Conservation (phyloP, 2,888 invertebrate species). For the Ennomos erosarius region DNA sequence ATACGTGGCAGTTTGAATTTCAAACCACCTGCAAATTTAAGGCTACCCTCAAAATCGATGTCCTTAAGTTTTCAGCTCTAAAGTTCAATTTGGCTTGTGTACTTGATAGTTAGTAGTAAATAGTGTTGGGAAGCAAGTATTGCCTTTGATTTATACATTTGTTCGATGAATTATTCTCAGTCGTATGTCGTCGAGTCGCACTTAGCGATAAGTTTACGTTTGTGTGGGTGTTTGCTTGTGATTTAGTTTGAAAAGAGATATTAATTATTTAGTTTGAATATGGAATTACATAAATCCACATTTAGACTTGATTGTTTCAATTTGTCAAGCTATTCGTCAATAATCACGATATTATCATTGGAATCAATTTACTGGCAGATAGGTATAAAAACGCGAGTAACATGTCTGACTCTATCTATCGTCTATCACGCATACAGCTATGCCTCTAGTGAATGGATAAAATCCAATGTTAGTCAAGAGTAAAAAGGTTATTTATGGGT, state of each 20-base stretch:
- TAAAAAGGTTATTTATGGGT: no score
- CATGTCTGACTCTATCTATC: no score
- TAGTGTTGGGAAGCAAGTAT: constrained; percentile 54
- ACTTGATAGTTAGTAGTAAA: constrained; percentile 12
- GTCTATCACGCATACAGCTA: no score
- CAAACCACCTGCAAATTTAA: constrained; percentile 65
- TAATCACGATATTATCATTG: no score
- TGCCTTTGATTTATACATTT: constrained; percentile 80
- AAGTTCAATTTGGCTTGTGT: constrained; percentile 37
- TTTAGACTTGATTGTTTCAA: no score
- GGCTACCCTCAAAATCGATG: constrained; percentile 40
- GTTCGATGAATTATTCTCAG: constrained; percentile 80
- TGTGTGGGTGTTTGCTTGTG: constrained; percentile 30
- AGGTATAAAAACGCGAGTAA: no score
- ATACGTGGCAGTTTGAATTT: constrained; percentile 81
- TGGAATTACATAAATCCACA: no score
- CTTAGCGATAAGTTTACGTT: constrained; percentile 63
- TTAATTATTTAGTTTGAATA: no score
- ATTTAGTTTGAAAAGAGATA: constrained; percentile 14
- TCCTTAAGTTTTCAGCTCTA: constrained; percentile 30
- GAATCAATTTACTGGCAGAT: no score
- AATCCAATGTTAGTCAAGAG: no score
- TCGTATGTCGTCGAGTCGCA: constrained; percentile 68
- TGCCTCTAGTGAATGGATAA: no score
- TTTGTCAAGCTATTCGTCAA: no score